Evolutionary conservation across 2,888 invertebrate genomes (phyloP).

Genomic region (Thymelicus acteon): DNA sequence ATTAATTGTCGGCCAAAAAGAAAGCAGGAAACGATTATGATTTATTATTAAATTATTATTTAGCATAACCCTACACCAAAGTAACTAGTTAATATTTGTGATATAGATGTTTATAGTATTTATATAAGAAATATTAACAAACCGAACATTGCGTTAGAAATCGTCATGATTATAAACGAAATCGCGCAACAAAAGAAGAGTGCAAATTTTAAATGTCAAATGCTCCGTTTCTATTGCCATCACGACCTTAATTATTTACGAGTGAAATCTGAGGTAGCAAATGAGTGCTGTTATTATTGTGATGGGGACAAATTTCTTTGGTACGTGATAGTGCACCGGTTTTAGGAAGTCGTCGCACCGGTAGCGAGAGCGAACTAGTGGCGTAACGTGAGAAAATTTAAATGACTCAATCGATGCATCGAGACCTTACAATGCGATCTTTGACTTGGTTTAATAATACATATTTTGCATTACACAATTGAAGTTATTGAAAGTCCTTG

Average conservation of each 20-base stretch:
- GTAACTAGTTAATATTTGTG: too few species aligned
- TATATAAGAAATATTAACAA: slow-evolving; percentile 6
- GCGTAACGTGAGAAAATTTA: neutral
- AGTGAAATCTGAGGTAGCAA: slow-evolving; percentile 53
- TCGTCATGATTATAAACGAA: slow-evolving; percentile 17
- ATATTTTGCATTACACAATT: too few species aligned
- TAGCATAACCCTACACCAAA: too few species aligned
- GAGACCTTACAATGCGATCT: too few species aligned
- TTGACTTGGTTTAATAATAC: too few species aligned
- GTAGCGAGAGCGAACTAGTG: neutral
- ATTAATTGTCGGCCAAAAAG: too few species aligned
- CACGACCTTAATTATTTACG: slow-evolving; percentile 64
- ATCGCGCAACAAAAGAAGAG: slow-evolving; percentile 30
- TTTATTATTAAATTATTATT: too few species aligned
- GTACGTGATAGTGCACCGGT: slow-evolving; percentile 47
- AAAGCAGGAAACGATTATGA: too few species aligned
- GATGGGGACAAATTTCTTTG: slow-evolving; percentile 61
- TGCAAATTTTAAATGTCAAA: slow-evolving; percentile 52
- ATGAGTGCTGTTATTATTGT: slow-evolving; percentile 58
- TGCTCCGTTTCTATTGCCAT: slow-evolving; percentile 42
- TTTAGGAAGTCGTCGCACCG: slow-evolving; percentile 4
- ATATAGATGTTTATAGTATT: neutral
- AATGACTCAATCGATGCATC: too few species aligned
- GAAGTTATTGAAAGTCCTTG: too few species aligned
- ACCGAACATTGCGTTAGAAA: slow-evolving; percentile 6